A percentile compares a stretch with the other conserved stretches of the same genome.
Conservation (phyloP, 2,888 invertebrate genomes). For the Lasioglossum malachurum region DNA sequence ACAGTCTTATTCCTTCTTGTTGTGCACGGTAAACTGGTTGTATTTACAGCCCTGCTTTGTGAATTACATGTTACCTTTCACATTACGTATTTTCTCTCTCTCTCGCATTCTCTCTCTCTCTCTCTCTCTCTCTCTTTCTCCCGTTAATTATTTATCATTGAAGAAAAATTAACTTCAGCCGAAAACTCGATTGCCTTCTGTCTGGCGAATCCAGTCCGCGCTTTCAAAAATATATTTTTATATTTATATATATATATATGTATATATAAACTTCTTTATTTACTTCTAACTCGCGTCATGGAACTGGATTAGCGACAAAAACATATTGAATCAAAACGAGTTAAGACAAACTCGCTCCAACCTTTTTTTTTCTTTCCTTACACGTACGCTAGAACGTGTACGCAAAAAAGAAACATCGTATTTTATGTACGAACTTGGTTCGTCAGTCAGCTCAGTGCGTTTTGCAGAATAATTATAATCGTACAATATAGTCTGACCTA, state of each 20-base stretch:
- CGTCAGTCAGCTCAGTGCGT: constrained; percentile 68
- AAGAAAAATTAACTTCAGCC: constrained; percentile 69
- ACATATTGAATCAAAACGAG: constrained; percentile 59
- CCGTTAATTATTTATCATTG: constrained; percentile 53
- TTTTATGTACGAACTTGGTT: constrained; percentile 60
- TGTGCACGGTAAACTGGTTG: constrained; percentile 69
- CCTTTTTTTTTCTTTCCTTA: constrained; percentile 29
- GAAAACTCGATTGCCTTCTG: constrained; percentile 72
- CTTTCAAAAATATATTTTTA: constrained; percentile 77
- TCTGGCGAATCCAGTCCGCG: constrained; percentile 77
- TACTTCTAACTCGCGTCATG: constrained; percentile 73
- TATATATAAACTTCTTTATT: constrained; percentile 73
- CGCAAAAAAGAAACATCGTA: constrained; percentile 67
- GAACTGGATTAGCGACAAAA: constrained; percentile 76
- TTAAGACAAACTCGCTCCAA: constrained; percentile 30
- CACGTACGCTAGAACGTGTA: constrained; percentile 80
- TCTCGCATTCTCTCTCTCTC: not conserved
- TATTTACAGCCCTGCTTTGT: constrained; percentile 74
- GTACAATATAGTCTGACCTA: constrained; percentile 61
- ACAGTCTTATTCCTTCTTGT: constrained; percentile 66
- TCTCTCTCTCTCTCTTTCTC: not conserved
- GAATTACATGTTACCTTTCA: constrained; percentile 54
- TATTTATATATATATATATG: constrained; percentile 69
- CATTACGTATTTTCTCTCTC: constrained; percentile 66
- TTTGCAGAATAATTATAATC: constrained; percentile 63